Conservation (phyloP, 2,888 invertebrate species). For the Arrhopalites spinosus region DNA sequence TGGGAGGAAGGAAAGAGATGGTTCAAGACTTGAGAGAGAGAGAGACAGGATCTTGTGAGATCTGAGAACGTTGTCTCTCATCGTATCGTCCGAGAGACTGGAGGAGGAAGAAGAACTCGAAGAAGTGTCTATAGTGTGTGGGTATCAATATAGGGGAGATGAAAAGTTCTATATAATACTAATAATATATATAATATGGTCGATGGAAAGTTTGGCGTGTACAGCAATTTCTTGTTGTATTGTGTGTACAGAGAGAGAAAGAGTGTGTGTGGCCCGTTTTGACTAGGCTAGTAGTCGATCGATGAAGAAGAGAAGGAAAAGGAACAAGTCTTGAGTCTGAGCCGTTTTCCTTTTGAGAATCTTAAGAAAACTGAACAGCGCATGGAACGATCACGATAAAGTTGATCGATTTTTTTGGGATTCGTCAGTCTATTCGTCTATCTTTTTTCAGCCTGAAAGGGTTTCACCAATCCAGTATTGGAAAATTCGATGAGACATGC, state of each 20-base stretch:
- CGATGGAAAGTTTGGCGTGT: too few species aligned
- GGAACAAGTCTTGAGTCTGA: constrained; percentile 30
- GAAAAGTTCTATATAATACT: too few species aligned
- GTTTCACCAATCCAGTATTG: constrained; percentile 54
- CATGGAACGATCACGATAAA: constrained; percentile 57
- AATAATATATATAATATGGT: too few species aligned
- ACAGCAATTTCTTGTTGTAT: constrained; percentile 24
- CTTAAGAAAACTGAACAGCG: constrained; percentile 43
- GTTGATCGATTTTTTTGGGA: constrained; percentile 56
- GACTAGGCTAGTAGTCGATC: constrained; percentile 47
- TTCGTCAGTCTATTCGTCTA: constrained; percentile 50
- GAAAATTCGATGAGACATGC: constrained; percentile 57
- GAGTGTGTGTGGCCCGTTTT: constrained; percentile 2
- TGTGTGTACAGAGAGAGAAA: constrained; percentile 26
- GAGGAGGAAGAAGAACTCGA: background rate
- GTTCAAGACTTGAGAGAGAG: constrained; percentile 24
- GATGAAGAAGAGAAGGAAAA: constrained; percentile 56
- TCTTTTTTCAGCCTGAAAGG: constrained; percentile 56
- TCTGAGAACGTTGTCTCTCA: constrained; percentile 17
- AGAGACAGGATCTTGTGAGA: constrained; percentile 24
- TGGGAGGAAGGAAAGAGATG: constrained; percentile 23
- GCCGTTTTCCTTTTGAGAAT: constrained; percentile 43
- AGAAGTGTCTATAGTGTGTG: background rate
- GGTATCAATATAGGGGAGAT: too few species aligned
- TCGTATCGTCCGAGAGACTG: constrained; percentile 6